Evolutionary conservation across 2,797 vertebrate genomes (phyloP).

Genomic region (Girardinus metallicus): DNA sequence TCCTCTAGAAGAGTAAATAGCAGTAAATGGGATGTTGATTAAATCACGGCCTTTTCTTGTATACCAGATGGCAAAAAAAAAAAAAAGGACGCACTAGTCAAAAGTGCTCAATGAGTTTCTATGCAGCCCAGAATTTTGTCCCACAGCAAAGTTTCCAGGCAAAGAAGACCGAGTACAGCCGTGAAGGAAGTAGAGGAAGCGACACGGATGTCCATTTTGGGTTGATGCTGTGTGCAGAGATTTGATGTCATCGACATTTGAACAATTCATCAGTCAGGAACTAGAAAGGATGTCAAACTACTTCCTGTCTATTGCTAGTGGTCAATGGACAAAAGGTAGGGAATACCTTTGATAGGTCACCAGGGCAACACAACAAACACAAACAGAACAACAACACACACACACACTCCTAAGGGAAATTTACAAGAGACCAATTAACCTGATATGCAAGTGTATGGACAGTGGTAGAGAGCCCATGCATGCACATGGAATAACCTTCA

Average conservation of each 20-base stretch:
- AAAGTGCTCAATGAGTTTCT: not conserved
- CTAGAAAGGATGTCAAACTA: not conserved
- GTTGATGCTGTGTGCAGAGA: not conserved
- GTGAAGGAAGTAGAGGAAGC: not conserved
- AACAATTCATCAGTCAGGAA: not conserved
- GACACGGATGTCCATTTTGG: not conserved
- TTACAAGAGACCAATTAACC: not conserved
- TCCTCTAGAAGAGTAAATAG: constrained; percentile 74
- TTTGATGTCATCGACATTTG: not conserved
- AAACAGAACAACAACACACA: not conserved
- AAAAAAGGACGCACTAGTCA: constrained; percentile 16
- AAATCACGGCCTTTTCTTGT: constrained; percentile 75
- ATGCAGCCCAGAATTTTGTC: not conserved
- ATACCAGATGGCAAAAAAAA: constrained; percentile 71
- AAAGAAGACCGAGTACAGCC: not conserved
- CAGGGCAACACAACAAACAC: not conserved
- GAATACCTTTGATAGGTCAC: not conserved
- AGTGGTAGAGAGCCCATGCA: not conserved
- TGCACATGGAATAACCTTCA: not conserved
- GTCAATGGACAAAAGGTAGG: not conserved
- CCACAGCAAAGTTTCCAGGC: not conserved
- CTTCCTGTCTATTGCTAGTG: not conserved
- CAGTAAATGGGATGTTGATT: constrained; percentile 77
- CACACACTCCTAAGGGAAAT: not conserved
- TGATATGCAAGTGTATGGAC: not conserved